Percentiles rank a stretch among this genome's conserved stretches.
These are phyloP conservation scores for Cheirogaleus medius DNA, from an alignment of 2,113 vertebrate species.

Conservation along the genomic window DNA sequence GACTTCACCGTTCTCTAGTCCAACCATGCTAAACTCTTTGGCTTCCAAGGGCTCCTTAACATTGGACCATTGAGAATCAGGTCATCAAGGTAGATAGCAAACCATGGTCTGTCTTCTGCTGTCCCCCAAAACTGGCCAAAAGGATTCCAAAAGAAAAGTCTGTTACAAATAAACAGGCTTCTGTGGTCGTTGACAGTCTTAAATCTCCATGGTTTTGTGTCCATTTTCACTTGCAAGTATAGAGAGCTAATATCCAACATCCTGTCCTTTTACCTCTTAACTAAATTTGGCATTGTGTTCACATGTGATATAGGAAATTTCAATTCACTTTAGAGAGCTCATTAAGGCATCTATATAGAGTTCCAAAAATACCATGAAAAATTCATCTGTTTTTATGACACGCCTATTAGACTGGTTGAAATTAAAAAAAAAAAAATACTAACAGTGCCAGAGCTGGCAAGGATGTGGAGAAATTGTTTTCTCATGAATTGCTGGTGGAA, in stretches of 20 bases:
- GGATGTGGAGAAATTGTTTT: background rate
- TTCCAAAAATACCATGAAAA: constrained; percentile 31
- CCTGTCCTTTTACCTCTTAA: background rate
- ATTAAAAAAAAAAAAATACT: background rate
- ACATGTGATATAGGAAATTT: background rate
- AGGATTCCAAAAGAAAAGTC: background rate
- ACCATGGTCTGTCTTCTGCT: background rate
- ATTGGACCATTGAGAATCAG: background rate
- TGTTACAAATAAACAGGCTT: background rate
- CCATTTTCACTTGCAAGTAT: constrained; percentile 20
- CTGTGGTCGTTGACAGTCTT: background rate
- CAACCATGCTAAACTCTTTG: background rate
- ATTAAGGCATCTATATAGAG: background rate
- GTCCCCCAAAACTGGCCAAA: background rate
- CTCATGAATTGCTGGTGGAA: background rate
- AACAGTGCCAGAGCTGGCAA: background rate
- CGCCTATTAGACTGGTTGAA: constrained; percentile 9
- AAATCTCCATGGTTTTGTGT: background rate
- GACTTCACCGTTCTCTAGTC: background rate
- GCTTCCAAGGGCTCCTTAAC: background rate
- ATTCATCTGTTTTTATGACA: constrained; percentile 30
- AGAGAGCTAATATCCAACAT: background rate
- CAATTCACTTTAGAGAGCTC: background rate
- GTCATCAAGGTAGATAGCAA: background rate
- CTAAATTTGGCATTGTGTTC: background rate